Conservation (phyloP, 2,888 invertebrate species). For the Apamea monoglypha region DNA sequence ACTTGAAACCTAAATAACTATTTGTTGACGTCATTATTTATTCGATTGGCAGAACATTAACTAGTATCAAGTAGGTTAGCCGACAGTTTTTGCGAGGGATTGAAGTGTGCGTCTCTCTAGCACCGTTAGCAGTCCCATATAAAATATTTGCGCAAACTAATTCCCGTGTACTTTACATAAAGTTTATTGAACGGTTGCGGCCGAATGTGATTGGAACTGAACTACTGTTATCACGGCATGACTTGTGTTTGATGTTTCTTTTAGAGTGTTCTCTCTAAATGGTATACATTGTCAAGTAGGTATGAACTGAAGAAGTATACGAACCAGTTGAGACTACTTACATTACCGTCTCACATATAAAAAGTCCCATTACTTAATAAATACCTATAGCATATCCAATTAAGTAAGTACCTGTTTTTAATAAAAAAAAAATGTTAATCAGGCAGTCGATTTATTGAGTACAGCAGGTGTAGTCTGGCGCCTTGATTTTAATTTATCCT, state of each 20-base stretch:
- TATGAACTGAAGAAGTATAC: background rate
- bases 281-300: slow-evolving; percentile 24
- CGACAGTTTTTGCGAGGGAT: slow-evolving; percentile 31
- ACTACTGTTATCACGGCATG: slow-evolving; percentile 32
- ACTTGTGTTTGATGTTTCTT: slow-evolving; percentile 26
- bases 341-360: background rate
- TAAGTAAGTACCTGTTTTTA: no score
- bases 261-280: slow-evolving; percentile 44
- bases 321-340: background rate
- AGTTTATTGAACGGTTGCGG: slow-evolving; percentile 55
- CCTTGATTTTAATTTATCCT: background rate
- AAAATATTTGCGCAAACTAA: slow-evolving; percentile 49
- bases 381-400: background rate
- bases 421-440: background rate
- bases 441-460: background rate
- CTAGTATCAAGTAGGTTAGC: slow-evolving; percentile 58
- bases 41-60: slow-evolving; percentile 37
- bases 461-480: background rate
- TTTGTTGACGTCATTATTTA: slow-evolving; percentile 46
- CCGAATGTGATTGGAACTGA: slow-evolving; percentile 38
- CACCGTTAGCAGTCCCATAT: slow-evolving; percentile 53
- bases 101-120: slow-evolving; percentile 9
- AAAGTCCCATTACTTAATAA: background rate
- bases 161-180: slow-evolving; percentile 48
- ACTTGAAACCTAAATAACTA: slow-evolving; percentile 28